Evolutionary conservation across 2,888 invertebrate species (phyloP).

Genomic region (Thalpophila matura): DNA sequence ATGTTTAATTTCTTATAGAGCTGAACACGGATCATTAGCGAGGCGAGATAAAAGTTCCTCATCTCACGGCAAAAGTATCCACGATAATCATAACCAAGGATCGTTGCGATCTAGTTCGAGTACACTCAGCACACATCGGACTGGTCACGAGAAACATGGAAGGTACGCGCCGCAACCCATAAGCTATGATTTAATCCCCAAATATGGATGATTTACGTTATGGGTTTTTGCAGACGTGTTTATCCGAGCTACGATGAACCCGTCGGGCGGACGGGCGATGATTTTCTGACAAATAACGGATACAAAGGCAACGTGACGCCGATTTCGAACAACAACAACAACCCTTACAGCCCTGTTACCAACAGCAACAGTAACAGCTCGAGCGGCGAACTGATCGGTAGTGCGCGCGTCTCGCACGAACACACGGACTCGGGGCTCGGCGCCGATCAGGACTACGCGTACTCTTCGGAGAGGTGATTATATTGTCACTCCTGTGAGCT

Average conservation of each 20-base stretch:
- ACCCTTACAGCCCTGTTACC: slow-evolving; percentile 88
- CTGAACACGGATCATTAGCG: slow-evolving; percentile 85
- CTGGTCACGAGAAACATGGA: slow-evolving; percentile 60
- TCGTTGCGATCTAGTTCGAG: slow-evolving; percentile 91
- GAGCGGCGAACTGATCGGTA: slow-evolving; percentile 88
- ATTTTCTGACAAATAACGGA: slow-evolving; percentile 86
- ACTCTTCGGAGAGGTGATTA: slow-evolving; percentile 92
- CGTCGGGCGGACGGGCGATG: slow-evolving; percentile 77
- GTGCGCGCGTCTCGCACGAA: slow-evolving; percentile 92
- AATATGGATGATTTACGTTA: slow-evolving; percentile 61
- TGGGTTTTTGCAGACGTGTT: slow-evolving; percentile 79
- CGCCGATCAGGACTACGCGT: slow-evolving; percentile 94
- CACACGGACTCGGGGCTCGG: slow-evolving; percentile 95
- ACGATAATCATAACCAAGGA: slow-evolving; percentile 85
- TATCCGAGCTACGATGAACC: slow-evolving; percentile 86
- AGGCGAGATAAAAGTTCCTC: slow-evolving; percentile 83
- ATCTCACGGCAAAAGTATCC: slow-evolving; percentile 78
- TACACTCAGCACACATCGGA: slow-evolving; percentile 80
- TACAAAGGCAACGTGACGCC: slow-evolving; percentile 84
- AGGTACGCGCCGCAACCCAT: slow-evolving; percentile 52
- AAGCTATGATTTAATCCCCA: slow-evolving; percentile 55
- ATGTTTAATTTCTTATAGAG: slow-evolving; percentile 34
- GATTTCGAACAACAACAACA: slow-evolving; percentile 85
- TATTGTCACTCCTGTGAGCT: slow-evolving; percentile 3
- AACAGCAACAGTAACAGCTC: slow-evolving; percentile 90